Evolutionary conservation across 2,888 invertebrate species (phyloP), one percentile per base, ranked within the genome.

Genomic region (Coenonympha glycerion): DNA sequence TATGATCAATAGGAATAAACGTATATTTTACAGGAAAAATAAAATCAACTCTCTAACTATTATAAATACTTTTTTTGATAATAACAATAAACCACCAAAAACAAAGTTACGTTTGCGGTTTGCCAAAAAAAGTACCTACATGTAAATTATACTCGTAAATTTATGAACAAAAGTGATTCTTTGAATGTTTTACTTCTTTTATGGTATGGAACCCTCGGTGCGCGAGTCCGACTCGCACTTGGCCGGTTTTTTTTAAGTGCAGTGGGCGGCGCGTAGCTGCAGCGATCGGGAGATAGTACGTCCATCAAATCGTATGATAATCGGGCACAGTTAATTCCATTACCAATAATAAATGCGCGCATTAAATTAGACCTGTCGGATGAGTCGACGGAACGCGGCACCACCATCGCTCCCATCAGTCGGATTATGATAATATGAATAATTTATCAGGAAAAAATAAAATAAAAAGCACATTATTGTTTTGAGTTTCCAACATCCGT

Each of bases 221-320:
- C n/a, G n/a, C n/a, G n/a, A n/a, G n/a, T n/a, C n/a, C n/a, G n/a
- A n/a, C n/a, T n/a, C n/a, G n/a, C n/a, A n/a, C n/a, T n/a, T n/a
- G n/a, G 1, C 5, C 21, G 1, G 21, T 3, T 3, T 24, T 77
- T 76, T 83, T 76, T 71, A 70, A 75, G 74, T 76, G 71, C 76
- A 68, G 78, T 79, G 83, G 81, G 83, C 79, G 81, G 83, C 73
- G 68, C 73, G 67, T 64, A 63, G 65, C 66, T 59, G 61, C n/a
- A n/a, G n/a, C 63, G 85, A 86, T 86, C 73, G 61, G 69, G 63
- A 78, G 86, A 86, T 86, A 86, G 84, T 73, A 76, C 79, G 82
- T 84, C 85, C 85, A 86, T 87, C 87, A 87, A 83, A 84, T 82
- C 81, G 76, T 83, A 87, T 84, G 87, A 86, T 86, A 87, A 87